These are phyloP conservation scores for Aethes cnicana DNA, from an alignment of 2,888 invertebrate genomes.

Conservation along the genomic window DNA sequence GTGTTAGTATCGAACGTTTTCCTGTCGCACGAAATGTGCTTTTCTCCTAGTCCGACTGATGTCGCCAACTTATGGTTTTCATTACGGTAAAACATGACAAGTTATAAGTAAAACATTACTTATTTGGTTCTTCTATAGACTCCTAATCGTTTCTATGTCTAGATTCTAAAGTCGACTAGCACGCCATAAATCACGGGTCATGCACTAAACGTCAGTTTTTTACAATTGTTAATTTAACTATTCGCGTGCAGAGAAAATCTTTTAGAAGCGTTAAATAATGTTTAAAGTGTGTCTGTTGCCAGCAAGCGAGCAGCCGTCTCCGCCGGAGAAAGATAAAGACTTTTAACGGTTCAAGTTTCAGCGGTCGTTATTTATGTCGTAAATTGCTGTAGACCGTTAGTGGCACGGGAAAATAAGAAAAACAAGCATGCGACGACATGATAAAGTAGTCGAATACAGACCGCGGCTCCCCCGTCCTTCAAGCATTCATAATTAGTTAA, in stretches of 20 bases:
- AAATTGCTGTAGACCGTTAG: slow-evolving; percentile 59
- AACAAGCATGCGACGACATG: slow-evolving; percentile 57
- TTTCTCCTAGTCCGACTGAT: slow-evolving; percentile 2
- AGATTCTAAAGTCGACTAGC: no score
- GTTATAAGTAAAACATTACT: no score
- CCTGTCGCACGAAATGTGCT: slow-evolving; percentile 37
- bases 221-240: slow-evolving; percentile 20
- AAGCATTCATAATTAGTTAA: slow-evolving; percentile 66
- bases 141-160: no score
- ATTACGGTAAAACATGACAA: no score
- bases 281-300: slow-evolving; percentile 29
- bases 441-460: slow-evolving; percentile 56
- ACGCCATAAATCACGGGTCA: no score
- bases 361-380: slow-evolving; percentile 57
- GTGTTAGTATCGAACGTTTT: slow-evolving; percentile 46
- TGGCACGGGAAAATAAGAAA: slow-evolving; percentile 50
- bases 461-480: slow-evolving; percentile 49
- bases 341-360: slow-evolving; percentile 57
- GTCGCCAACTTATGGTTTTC: slow-evolving; percentile 12
- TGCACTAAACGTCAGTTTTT: background rate
- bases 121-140: no score
- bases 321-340: slow-evolving; percentile 53
- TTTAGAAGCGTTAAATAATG: slow-evolving; percentile 34
- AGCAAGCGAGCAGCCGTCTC: slow-evolving; percentile 42
- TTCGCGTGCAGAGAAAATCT: slow-evolving; percentile 24